Conservation (phyloP, 1,140 invertebrate genomes). For the Tribolium madens region DNA sequence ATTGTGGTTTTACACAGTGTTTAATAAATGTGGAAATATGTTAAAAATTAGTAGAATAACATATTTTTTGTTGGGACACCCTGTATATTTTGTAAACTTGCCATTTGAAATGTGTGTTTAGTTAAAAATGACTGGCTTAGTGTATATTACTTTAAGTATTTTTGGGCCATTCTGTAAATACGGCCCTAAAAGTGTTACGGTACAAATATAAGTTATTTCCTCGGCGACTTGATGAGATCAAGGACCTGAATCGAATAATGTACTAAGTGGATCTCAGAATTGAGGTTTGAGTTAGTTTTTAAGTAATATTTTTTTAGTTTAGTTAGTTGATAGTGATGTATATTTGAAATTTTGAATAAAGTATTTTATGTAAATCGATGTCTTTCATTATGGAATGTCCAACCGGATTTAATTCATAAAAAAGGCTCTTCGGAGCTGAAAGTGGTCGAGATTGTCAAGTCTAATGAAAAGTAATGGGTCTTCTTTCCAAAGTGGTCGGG, state of each 20-base stretch:
- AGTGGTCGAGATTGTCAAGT: slow-evolving; percentile 51
- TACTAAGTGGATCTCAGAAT: slow-evolving; percentile 21
- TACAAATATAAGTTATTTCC: slow-evolving; percentile 26
- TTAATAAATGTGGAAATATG: too few species aligned
- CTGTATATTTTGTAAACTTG: too few species aligned
- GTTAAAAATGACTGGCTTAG: too few species aligned
- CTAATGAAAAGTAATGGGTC: slow-evolving; percentile 55
- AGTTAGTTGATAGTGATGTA: slow-evolving; percentile 5
- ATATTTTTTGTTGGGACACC: too few species aligned
- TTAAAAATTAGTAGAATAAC: too few species aligned
- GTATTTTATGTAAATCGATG: slow-evolving; percentile 20
- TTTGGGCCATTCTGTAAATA: slow-evolving; percentile 5
- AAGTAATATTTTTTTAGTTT: slow-evolving; percentile 6
- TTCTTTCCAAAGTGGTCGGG: slow-evolving; percentile 43
- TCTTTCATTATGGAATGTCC: slow-evolving; percentile 27
- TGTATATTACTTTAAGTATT: background rate
- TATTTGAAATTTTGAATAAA: slow-evolving; percentile 40
- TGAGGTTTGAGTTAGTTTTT: slow-evolving; percentile 7
- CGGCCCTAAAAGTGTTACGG: slow-evolving; percentile 20
- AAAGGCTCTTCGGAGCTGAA: slow-evolving; percentile 33
- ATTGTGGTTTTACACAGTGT: too few species aligned
- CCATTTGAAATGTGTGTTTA: too few species aligned
- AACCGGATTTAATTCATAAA: slow-evolving; percentile 48
- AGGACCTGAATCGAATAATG: background rate
- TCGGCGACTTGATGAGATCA: slow-evolving; percentile 1